Evolutionary conservation across 2,797 vertebrate species (phyloP).

Genomic region (Tachyglossus aculeatus): DNA sequence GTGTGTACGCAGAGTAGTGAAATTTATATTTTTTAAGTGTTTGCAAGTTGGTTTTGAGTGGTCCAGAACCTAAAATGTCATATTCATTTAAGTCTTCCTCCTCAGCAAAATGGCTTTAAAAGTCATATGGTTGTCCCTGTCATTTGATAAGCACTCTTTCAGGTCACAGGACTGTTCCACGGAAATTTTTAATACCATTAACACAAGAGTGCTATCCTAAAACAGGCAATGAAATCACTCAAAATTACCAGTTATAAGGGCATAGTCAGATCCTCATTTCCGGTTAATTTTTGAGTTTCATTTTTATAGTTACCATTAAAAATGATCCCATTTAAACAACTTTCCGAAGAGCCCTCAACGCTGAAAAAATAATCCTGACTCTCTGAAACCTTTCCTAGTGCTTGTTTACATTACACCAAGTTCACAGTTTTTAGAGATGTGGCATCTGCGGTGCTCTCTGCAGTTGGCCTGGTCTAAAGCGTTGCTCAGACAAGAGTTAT

Average conservation of each 20-base stretch:
- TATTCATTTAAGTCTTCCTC: not conserved
- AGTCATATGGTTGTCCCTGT: not conserved
- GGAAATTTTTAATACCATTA: not conserved
- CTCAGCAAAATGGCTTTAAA: not conserved
- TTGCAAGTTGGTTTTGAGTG: not conserved
- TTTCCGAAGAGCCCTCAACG: slow-evolving; percentile 3
- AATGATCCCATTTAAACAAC: slow-evolving; percentile 46
- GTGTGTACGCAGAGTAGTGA: too few relatives aligned
- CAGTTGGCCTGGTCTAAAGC: slow-evolving; percentile 21
- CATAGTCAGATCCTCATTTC: slow-evolving; percentile 12
- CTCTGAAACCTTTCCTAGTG: slow-evolving; percentile 31
- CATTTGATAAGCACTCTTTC: slow-evolving; percentile 13
- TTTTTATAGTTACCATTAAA: slow-evolving; percentile 32
- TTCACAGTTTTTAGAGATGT: slow-evolving; percentile 42
- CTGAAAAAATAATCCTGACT: not conserved
- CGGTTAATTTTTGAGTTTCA: not conserved
- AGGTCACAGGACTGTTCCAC: not conserved
- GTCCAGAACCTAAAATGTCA: not conserved
- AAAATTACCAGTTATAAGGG: not conserved
- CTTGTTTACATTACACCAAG: slow-evolving; percentile 36
- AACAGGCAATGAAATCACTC: slow-evolving; percentile 6
- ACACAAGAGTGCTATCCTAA: slow-evolving; percentile 25
- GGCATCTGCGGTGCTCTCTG: slow-evolving; percentile 32
- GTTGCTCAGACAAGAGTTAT: slow-evolving; percentile 9
- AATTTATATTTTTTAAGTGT: too few relatives aligned